These are phyloP conservation scores for Aphidius colemani DNA, from an alignment of 2,888 invertebrate genomes.

Conservation along the genomic window DNA sequence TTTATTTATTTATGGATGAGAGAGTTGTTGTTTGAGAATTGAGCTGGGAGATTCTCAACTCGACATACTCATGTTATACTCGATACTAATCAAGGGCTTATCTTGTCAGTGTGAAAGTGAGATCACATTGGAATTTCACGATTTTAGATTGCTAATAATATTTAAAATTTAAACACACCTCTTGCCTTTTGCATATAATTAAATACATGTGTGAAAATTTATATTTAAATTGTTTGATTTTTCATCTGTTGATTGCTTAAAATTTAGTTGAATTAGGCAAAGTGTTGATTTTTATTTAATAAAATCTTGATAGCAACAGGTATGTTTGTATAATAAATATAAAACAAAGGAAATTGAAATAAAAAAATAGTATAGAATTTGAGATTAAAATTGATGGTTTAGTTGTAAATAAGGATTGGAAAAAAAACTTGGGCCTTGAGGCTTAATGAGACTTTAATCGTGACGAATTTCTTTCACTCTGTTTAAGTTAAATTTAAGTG, in stretches of 20 bases:
- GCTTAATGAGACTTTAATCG: slow-evolving; percentile 34
- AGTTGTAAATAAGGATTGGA: too few relatives aligned
- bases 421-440: not conserved
- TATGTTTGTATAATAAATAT: too few relatives aligned
- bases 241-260: too few relatives aligned
- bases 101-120: slow-evolving; percentile 27
- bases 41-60: not conserved
- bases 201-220: not conserved
- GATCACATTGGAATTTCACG: slow-evolving; percentile 18
- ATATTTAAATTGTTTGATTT: not conserved
- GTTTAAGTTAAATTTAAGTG: slow-evolving; percentile 18
- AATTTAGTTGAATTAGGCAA: too few relatives aligned
- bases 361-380: too few relatives aligned
- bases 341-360: too few relatives aligned
- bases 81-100: slow-evolving; percentile 30
- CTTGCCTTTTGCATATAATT: too few relatives aligned
- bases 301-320: not conserved
- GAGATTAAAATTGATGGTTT: too few relatives aligned
- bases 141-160: not conserved
- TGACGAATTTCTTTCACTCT: slow-evolving; percentile 30
- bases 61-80: slow-evolving; percentile 2
- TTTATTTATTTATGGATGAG: not conserved
- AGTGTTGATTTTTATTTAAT: too few relatives aligned
- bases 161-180: too few relatives aligned
- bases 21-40: not conserved